phyloP scores from a whole-genome alignment of 2,113 vertebrate species.

The Mormyrus lacerda region DNA sequence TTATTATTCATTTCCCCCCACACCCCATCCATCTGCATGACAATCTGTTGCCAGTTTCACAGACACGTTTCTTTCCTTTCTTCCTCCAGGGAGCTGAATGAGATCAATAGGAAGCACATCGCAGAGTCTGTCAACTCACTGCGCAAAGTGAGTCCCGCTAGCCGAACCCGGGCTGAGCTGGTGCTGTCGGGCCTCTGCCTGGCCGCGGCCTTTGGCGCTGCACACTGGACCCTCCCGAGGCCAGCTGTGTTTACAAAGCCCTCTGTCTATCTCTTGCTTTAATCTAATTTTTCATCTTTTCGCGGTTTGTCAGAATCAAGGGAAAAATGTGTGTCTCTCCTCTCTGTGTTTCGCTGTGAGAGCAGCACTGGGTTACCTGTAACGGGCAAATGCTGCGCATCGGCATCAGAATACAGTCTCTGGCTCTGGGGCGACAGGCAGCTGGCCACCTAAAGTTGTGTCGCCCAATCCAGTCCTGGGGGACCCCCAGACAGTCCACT shows the following conservation, averaged over 20 bases:
- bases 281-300: neutral
- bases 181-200: neutral
- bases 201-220: neutral
- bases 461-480: neutral
- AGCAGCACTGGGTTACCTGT: neutral
- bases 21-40: neutral
- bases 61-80: neutral
- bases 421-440: neutral
- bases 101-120: conserved; percentile 81
- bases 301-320: neutral
- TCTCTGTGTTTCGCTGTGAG: neutral
- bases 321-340: neutral
- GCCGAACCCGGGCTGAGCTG: neutral
- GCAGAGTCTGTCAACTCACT: conserved; percentile 69
- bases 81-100: conserved; percentile 62
- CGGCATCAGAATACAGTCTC: neutral
- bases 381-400: neutral
- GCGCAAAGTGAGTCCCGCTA: conserved; percentile 55
- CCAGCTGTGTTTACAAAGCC: neutral
- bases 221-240: neutral
- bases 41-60: neutral
- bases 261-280: neutral
- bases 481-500: too few relatives aligned
- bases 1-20: neutral
- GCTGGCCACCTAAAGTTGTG: neutral